Evolutionary conservation across 2,888 invertebrate species (phyloP).

Genomic region (Latrodectus elegans): DNA sequence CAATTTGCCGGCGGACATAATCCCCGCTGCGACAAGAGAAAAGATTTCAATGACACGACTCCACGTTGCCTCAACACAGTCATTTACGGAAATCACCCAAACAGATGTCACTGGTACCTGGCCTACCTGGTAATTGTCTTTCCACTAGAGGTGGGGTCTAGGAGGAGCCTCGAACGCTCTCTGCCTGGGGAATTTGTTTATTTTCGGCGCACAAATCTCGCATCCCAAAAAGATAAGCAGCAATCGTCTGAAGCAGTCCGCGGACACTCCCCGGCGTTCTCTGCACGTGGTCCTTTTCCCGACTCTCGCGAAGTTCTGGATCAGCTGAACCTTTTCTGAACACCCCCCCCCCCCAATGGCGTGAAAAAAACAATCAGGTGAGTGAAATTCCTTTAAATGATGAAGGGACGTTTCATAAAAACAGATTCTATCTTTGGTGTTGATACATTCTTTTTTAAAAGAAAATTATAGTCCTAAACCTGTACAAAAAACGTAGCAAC

Average conservation of each 20-base stretch:
- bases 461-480: not conserved
- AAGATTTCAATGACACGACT: too few relatives aligned
- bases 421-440: not conserved
- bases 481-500: too few relatives aligned
- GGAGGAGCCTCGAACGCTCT: slow-evolving; percentile 50
- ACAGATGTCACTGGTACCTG: slow-evolving; percentile 61
- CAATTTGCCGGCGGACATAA: too few relatives aligned
- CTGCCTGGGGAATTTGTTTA: slow-evolving; percentile 44
- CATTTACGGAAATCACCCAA: slow-evolving; percentile 36
- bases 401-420: not conserved
- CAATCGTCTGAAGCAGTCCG: slow-evolving; percentile 16
- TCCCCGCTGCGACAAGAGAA: too few relatives aligned
- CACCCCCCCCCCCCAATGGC: not conserved
- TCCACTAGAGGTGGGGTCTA: slow-evolving; percentile 40
- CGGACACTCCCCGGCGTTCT: slow-evolving; percentile 31
- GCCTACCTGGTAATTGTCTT: slow-evolving; percentile 47
- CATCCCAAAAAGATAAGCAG: slow-evolving; percentile 42
- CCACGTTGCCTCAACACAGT: slow-evolving; percentile 10
- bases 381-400: not conserved
- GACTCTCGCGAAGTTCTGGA: not conserved
- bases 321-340: not conserved
- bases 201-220: slow-evolving; percentile 31
- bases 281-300: slow-evolving; percentile 16
- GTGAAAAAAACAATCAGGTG: not conserved
- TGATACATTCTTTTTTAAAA: not conserved